Conservation (phyloP, 2,113 vertebrate genomes). For the Tringa solitaria region DNA sequence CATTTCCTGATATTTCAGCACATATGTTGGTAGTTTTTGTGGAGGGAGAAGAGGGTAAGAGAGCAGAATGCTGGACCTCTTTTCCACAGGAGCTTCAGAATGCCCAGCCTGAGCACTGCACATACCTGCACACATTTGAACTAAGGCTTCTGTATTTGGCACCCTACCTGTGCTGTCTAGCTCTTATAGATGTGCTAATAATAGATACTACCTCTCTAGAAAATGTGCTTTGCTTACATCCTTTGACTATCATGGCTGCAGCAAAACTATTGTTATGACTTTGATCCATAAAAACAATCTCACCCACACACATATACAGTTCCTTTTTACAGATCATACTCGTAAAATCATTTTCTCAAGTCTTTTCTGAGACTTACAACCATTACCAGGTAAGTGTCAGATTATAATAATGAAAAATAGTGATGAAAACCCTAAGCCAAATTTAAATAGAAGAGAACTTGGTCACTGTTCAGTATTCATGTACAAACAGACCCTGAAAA, state of each 20-base stretch:
- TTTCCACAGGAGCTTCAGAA: not conserved
- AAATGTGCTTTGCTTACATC: not conserved
- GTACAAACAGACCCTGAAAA: not conserved
- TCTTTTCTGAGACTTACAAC: not conserved
- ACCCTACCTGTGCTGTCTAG: not conserved
- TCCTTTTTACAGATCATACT: not conserved
- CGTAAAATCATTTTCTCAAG: not conserved
- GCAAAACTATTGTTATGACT: not conserved
- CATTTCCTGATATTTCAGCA: not conserved
- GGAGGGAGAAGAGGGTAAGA: not conserved
- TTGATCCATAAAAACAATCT: not conserved
- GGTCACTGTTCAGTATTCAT: not conserved
- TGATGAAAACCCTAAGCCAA: not conserved
- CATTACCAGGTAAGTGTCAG: not conserved
- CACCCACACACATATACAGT: accelerated
- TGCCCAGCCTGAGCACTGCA: accelerated
- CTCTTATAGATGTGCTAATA: not conserved
- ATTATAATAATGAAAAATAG: not conserved
- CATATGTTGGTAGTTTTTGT: not conserved
- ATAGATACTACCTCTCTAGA: not conserved
- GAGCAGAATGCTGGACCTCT: not conserved
- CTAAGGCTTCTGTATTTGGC: not conserved
- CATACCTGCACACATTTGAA: not conserved
- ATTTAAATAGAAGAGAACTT: not conserved
- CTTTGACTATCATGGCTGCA: not conserved